These are phyloP conservation scores for Girardia tigrina DNA, from an alignment of 2,888 invertebrate genomes.

Conservation along the genomic window DNA sequence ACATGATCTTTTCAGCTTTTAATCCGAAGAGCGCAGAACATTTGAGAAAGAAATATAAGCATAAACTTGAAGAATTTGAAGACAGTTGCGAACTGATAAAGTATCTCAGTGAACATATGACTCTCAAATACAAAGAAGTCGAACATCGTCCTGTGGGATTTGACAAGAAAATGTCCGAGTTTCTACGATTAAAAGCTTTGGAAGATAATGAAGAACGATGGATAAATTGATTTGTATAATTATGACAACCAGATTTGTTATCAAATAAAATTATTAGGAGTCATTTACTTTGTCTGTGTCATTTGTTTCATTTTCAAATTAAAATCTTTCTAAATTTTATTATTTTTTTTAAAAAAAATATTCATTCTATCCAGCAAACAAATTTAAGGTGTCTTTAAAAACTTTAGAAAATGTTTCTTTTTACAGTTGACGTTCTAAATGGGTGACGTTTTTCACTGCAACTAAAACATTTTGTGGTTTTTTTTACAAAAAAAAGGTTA, in stretches of 20 bases:
- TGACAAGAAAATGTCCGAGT: constrained; percentile 47
- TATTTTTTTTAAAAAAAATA: no score
- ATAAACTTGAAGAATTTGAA: constrained; percentile 48
- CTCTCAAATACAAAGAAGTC: constrained; percentile 45
- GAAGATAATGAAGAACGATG: constrained; percentile 25
- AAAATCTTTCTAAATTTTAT: no score
- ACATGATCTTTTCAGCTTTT: constrained; percentile 44
- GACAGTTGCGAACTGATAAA: constrained; percentile 48
- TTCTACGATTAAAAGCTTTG: constrained; percentile 38
- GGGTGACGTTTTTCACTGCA: no score
- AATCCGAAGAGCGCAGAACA: constrained; percentile 50
- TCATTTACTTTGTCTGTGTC: background rate
- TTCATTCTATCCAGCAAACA: no score
- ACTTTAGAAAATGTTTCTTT: no score
- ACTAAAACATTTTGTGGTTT: no score
- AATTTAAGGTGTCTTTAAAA: no score
- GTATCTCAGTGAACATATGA: constrained; percentile 48
- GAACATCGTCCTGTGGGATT: constrained; percentile 47
- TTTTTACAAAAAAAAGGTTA: no score
- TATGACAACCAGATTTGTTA: background rate
- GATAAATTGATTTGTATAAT: constrained; percentile 1
- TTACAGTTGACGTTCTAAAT: no score
- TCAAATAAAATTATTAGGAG: background rate
- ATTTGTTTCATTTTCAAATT: no score
- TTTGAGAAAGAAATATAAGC: constrained; percentile 47